Evolutionary conservation across 2,797 vertebrate genomes (phyloP), one percentile per base, ranked within the genome.

Genomic region (Telmatherina bonti): DNA sequence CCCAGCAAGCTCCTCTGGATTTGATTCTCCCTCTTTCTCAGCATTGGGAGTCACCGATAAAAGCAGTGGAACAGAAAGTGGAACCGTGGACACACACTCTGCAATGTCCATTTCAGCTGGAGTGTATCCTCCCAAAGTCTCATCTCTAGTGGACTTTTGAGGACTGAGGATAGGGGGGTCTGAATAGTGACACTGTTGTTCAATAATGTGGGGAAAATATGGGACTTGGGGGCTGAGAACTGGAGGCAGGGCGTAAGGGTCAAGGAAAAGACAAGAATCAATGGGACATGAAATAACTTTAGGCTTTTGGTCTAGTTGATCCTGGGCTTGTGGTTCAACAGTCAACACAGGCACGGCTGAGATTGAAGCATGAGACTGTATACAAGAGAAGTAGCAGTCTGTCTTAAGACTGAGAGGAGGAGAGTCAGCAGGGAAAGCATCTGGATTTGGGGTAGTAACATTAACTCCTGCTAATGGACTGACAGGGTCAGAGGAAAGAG

Each of bases 131-230:
- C 72, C 71, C 29, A 49, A 41, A 33, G 43, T 29, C 12, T 88
- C 74, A 4, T 81, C 69, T 51, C 36, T 20, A 2, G 31, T n/a
- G 59, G 30, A 79, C 24, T 1, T 47, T 15, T 88, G 85, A 67
- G 89, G 91, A 70, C 87, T 91, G 73, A 94, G 91, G 54, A 89
- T 53, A 22, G 91, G 91, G 7, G 89, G 89, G 1, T 92, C 89
- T 0, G 78, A 84, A 52, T 90, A 89, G 0, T 27, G 45, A 52
- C 72, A 75, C 55, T 76, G 57, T 0, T 33, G 20, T 22, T 87
- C 79, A 36, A 57, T 41, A 16, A n/a, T 4, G 51, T 73, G 10
- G 22, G 35, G 61, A 4, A 11, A 31, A 59, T 73, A 63, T 0
- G 72, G 60, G 10, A 76, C n/a, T 70, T 92, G 88, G 38, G 91